Evolutionary conservation across 2,797 vertebrate species (phyloP).

Genomic region (Falco peregrinus): DNA sequence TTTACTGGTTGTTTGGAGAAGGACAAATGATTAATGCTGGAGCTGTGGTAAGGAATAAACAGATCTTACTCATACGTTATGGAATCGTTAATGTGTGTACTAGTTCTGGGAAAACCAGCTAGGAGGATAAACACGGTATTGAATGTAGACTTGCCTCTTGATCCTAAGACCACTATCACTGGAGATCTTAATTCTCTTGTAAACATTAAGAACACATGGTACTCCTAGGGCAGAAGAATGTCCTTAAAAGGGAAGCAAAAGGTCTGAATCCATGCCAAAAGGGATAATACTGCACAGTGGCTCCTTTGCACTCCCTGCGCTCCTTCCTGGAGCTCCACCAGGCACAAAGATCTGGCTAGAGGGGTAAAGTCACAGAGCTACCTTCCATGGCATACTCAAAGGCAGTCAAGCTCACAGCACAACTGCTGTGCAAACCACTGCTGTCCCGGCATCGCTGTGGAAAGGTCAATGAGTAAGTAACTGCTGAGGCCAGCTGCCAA

Average conservation of each 20-base stretch:
- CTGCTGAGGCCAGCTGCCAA: background rate
- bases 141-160: conserved; percentile 51
- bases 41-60: conserved; percentile 50
- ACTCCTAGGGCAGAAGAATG: conserved; percentile 4
- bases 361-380: background rate
- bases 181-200: conserved; percentile 16
- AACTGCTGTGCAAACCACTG: background rate
- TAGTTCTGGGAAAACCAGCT: conserved; percentile 28
- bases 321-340: background rate
- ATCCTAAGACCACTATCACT: conserved; percentile 13
- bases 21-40: conserved; percentile 29
- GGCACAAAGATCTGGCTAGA: background rate
- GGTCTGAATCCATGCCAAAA: background rate
- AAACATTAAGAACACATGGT: conserved; percentile 28
- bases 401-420: background rate
- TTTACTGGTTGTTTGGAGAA: conserved; percentile 33
- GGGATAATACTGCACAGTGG: background rate
- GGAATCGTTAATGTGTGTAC: conserved; percentile 45
- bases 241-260: conserved; percentile 39
- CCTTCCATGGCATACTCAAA: background rate
- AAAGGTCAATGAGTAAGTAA: background rate
- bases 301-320: background rate
- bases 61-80: conserved; percentile 40
- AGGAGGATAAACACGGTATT: conserved; percentile 38
- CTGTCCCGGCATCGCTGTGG: background rate